Conservation (phyloP, 2,113 vertebrate species). For the Ceratotherium simum region DNA sequence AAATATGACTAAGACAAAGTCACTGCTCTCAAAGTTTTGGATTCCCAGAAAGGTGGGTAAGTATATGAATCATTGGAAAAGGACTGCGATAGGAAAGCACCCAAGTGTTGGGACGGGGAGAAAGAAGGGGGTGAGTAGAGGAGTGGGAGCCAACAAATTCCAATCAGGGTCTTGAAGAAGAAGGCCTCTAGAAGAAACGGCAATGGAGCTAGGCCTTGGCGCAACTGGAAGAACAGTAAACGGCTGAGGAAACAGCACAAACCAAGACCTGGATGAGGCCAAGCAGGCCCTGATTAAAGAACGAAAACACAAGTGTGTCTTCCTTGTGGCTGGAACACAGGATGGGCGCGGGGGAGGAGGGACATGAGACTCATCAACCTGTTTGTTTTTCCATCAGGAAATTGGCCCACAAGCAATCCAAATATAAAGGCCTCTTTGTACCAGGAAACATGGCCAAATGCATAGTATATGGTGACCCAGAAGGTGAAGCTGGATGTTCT, state of each 20-base stretch:
- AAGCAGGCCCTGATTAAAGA: background rate
- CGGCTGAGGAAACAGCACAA: background rate
- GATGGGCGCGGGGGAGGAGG: background rate
- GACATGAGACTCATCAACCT: background rate
- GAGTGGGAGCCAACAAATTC: background rate
- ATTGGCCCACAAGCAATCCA: background rate
- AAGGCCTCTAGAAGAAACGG: background rate
- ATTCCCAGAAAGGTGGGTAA: background rate
- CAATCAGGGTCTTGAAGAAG: background rate
- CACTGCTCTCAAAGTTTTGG: background rate
- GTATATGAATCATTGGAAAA: background rate
- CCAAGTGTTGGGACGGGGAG: background rate
- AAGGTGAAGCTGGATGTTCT: background rate
- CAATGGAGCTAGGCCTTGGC: background rate
- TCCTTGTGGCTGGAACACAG: background rate
- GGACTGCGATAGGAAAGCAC: background rate
- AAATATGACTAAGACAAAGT: background rate
- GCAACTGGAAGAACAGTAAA: background rate
- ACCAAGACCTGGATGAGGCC: background rate
- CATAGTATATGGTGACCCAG: background rate
- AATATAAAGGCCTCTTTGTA: conserved; percentile 46
- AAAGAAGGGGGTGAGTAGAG: background rate
- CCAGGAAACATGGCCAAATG: conserved; percentile 1
- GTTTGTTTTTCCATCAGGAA: conserved; percentile 50
- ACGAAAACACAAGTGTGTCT: background rate